Conservation (phyloP, 2,888 invertebrate species). For the Adela reaumurella region DNA sequence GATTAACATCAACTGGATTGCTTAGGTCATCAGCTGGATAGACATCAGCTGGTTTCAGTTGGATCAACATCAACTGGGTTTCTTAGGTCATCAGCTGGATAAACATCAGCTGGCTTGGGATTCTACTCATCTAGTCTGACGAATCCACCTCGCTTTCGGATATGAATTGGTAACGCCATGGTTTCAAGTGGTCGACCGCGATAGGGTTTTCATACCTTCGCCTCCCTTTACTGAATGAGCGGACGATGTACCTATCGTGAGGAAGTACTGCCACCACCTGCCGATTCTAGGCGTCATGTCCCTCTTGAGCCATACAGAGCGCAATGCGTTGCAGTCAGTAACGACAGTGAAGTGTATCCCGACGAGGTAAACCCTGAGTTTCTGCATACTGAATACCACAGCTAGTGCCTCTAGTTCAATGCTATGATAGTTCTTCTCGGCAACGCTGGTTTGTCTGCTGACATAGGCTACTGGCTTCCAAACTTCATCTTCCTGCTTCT, state of each 20-base stretch:
- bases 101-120: too few relatives aligned
- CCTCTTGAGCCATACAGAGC: constrained; percentile 1
- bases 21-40: too few relatives aligned
- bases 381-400: neutral
- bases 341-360: constrained; percentile 3
- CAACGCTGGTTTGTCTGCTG: constrained; percentile 11
- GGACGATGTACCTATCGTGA: neutral
- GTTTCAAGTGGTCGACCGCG: neutral
- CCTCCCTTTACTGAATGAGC: neutral
- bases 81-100: too few relatives aligned
- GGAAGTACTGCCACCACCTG: neutral
- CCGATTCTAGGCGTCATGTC: constrained; percentile 2
- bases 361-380: neutral
- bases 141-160: too few relatives aligned
- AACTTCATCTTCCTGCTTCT: constrained; percentile 5
- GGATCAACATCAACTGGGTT: too few relatives aligned
- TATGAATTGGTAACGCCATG: neutral
- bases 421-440: constrained; percentile 11
- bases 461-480: constrained; percentile 13
- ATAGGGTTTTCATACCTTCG: neutral
- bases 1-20: too few relatives aligned
- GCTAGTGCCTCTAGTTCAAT: constrained; percentile 7
- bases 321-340: constrained; percentile 1
- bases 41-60: too few relatives aligned
- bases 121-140: too few relatives aligned